phyloP scores from a whole-genome alignment of 2,888 invertebrate genomes.

The Eupeodes luniger region DNA sequence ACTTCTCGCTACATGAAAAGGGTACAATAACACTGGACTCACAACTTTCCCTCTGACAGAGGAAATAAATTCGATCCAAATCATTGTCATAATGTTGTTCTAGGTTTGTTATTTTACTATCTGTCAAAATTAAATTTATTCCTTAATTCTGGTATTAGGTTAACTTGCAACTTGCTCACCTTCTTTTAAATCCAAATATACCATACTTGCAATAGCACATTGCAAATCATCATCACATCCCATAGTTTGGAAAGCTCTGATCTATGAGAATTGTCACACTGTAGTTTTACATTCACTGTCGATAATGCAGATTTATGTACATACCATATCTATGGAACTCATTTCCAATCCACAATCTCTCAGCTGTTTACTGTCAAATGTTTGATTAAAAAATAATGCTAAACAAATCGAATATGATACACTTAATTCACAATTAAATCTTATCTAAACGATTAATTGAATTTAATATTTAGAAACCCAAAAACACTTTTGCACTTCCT shows the following conservation, averaged over 20 bases:
- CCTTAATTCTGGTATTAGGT: too few species aligned
- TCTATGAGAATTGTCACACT: conserved; percentile 40
- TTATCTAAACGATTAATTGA: too few species aligned
- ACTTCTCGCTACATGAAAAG: conserved; percentile 71
- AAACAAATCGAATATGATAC: not conserved
- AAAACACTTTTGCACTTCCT: too few species aligned
- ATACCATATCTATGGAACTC: conserved; percentile 46
- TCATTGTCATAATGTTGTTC: conserved; percentile 77
- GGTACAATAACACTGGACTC: conserved; percentile 78
- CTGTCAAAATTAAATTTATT: conserved; percentile 4
- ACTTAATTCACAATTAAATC: too few species aligned
- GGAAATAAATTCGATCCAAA: conserved; percentile 78
- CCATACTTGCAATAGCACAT: conserved; percentile 85
- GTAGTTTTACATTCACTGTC: conserved; percentile 41
- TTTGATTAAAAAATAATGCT: not conserved
- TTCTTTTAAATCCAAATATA: conserved; percentile 86
- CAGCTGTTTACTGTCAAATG: conserved; percentile 32
- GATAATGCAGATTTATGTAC: conserved; percentile 11
- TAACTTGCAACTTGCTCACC: conserved; percentile 79
- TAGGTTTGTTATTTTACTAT: conserved; percentile 56
- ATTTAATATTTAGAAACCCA: too few species aligned
- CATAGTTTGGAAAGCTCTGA: conserved; percentile 82
- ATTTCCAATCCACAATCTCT: not conserved
- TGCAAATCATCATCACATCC: conserved; percentile 84
- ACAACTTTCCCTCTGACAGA: conserved; percentile 52